Evolutionary conservation across 2,888 invertebrate genomes (phyloP), one percentile per base, ranked within the genome.

Genomic region (Bhutanitis thaidina): DNA sequence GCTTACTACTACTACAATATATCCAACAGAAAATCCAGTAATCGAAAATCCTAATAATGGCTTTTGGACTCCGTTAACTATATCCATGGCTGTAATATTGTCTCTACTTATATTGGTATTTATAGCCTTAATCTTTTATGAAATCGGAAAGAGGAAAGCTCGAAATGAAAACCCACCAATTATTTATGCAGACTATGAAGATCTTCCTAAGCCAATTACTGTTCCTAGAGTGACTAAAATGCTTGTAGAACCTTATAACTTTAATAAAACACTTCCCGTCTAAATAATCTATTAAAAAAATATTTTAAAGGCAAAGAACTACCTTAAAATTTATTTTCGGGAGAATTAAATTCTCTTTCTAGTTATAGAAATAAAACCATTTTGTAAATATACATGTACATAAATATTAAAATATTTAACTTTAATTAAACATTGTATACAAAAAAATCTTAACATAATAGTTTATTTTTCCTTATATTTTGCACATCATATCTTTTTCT

Each of bases 101-200:
- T 29, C 40, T 7, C 3, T 54, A 9, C 29, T 52, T 13, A 3
- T 48, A 25, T 41, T 54, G 20, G 34, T 43, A 13, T 32, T 54
- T 12, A 41, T 49, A 20, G 39, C 48, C 9, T 14, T 29, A 25
- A 34, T 44, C 13, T 54, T 45, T 29, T 54, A 54, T 27, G 1
- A 32, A 36, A 20, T 54, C 5, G 54, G 54, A 8, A 48, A 48
- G 45, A 41, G 44, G 16, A 60, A 44, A 45, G 58, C 54, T 2
- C 46, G 57, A 45, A 45, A 51, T 55, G 40, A 51, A 45, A 16
- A 9, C 1, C 43, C 45, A 13, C 34, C 25, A 35, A 5, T 34
- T 27, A 7, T 53, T 12, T 46, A 37, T 20, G 20, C 35, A 5
- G 53, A 53, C 9, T 49, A 40, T 16, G 53, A 53, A 41, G 32